Percentiles rank a stretch among this genome's conserved stretches.
phyloP scores from a whole-genome alignment of 2,888 invertebrate species.

The Polymixis flavicincta region DNA sequence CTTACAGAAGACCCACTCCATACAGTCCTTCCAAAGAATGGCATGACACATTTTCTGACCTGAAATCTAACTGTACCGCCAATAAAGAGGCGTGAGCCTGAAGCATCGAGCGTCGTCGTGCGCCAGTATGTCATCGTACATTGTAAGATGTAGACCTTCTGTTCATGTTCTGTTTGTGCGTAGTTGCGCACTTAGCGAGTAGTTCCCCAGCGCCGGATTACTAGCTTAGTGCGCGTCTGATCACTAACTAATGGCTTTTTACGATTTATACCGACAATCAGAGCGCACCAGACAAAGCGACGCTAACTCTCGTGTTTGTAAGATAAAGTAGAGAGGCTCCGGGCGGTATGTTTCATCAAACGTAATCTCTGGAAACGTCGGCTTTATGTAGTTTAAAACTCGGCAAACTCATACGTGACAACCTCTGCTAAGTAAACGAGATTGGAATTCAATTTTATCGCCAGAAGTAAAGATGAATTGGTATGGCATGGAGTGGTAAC shows the following conservation, averaged over 20 bases:
- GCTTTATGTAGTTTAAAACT: not conserved
- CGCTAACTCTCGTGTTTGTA: constrained; percentile 7
- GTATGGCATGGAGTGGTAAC: no score
- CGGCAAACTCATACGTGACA: not conserved
- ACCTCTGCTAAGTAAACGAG: not conserved
- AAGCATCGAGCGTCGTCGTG: not conserved
- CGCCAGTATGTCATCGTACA: not conserved
- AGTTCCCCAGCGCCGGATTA: constrained; percentile 48
- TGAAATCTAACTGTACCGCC: not conserved
- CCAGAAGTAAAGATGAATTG: no score
- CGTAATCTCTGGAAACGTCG: constrained; percentile 6
- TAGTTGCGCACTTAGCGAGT: constrained; percentile 32
- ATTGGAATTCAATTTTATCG: not conserved
- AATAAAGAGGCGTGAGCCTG: not conserved
- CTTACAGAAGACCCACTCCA: constrained; percentile 13
- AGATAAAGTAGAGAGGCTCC: constrained; percentile 20
- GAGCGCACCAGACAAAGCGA: constrained; percentile 10
- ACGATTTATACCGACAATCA: constrained; percentile 39
- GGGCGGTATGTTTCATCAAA: not conserved
- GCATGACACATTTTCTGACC: not conserved
- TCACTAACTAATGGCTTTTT: constrained; percentile 57
- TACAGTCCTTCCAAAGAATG: not conserved
- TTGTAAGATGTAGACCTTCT: constrained; percentile 20
- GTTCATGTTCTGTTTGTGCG: not conserved
- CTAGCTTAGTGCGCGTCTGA: constrained; percentile 47